Evolutionary conservation across 2,888 invertebrate genomes (phyloP), one percentile per base, ranked within the genome.

Genomic region (Zygothrica quintamaculata): DNA sequence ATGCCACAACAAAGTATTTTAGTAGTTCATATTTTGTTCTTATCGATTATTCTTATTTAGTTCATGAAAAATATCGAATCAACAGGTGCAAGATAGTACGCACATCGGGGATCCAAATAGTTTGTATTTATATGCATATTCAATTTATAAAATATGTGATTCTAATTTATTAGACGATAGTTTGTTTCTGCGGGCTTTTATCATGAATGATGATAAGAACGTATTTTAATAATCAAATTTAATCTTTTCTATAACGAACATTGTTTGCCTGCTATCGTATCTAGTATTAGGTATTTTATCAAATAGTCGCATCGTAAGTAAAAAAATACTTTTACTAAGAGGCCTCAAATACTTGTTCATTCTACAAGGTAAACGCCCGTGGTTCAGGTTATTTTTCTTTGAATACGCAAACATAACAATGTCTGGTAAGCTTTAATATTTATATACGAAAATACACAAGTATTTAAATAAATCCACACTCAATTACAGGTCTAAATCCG

Each of bases 401-500:
- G 9, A 44, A 33, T 46, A 57, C 51, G 46, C 47, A 71, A 74
- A 44, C 55, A 61, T 39, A 26, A 67, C 42, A 44, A 88, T 88
- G 88, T 76, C 89, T 58, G 78, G 88, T 88, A 76, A 74, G 80
- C 40, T 15, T 13, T 29, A 53, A 42, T 53, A 42, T 9, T 26
- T 13, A 34, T 25, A 40, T 34, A 48, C 18, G 18, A 22, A 22
- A 22, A 78, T 77, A 67, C 48, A 65, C 87, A 82, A 78, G 1
- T 29, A 42, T 16, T 12, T n/a, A 31, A n/a, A 7, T 7, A 1
- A 31, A 16, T n/a, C n/a, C n/a, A 34, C n/a, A 31, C 1, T 34
- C 9, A 22, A 40, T 52, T 67, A 9, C 62, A 90, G 90, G 80
- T 55, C 44, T 66, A 61, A 90, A 90, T 81, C 90, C 90, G 43